These are phyloP conservation scores for Erythrocercus mccallii DNA, from an alignment of 2,113 vertebrate genomes.

Conservation along the genomic window DNA sequence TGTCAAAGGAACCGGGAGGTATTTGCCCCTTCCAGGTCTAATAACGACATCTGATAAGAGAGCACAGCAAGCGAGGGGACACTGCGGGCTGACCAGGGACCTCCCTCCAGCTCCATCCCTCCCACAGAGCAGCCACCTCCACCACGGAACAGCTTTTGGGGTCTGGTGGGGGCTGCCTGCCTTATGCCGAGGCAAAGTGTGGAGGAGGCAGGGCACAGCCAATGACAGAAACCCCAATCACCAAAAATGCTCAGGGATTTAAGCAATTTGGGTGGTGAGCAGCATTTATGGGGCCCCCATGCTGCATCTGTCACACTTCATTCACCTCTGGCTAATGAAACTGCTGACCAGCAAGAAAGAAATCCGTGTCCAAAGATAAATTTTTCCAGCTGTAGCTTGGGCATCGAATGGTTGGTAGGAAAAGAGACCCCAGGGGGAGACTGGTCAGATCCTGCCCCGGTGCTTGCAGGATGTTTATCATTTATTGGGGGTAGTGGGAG, in stretches of 20 bases:
- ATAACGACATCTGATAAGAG: slow-evolving; percentile 71
- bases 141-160: fast-evolving
- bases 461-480: not conserved
- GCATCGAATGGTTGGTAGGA: not conserved
- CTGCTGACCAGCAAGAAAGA: not conserved
- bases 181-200: fast-evolving
- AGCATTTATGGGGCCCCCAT: fast-evolving
- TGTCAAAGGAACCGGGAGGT: slow-evolving; percentile 68
- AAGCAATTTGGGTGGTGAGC: not conserved
- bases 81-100: not conserved
- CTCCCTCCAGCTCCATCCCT: not conserved
- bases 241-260: not conserved
- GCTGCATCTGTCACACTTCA: not conserved
- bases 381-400: not conserved
- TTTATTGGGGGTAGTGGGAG: fast-evolving
- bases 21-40: slow-evolving; percentile 72
- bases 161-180: not conserved
- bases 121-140: fast-evolving
- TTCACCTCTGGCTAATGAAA: not conserved
- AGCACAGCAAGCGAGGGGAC: not conserved
- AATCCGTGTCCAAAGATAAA: not conserved
- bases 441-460: not conserved
- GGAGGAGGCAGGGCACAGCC: not conserved
- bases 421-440: not conserved
- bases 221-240: not conserved